Evolutionary conservation across 1,140 invertebrate genomes (phyloP).

Genomic region (Euglossa dilemma): DNA sequence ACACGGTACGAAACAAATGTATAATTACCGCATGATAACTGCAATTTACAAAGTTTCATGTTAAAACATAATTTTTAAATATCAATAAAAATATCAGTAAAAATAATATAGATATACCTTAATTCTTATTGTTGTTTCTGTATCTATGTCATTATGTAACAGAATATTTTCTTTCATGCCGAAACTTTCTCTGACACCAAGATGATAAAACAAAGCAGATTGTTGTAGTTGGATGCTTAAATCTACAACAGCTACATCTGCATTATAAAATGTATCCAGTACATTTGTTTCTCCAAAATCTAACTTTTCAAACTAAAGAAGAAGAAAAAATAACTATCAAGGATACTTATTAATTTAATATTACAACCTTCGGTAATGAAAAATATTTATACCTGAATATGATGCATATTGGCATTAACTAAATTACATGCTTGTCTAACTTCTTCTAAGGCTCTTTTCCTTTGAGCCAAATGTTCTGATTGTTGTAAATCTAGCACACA

Average conservation of each 20-base stretch:
- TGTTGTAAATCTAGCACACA: constrained; percentile 93
- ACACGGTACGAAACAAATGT: constrained; percentile 94
- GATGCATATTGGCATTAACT: constrained; percentile 91
- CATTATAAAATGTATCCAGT: constrained; percentile 95
- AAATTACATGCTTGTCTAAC: constrained; percentile 90
- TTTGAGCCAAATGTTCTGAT: constrained; percentile 86
- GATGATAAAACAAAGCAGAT: constrained; percentile 96
- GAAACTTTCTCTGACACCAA: constrained; percentile 98
- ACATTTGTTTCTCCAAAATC: constrained; percentile 94
- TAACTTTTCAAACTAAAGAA: constrained; percentile 90
- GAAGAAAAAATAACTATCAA: constrained; percentile 65
- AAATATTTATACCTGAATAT: constrained; percentile 87
- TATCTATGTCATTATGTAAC: constrained; percentile 94
- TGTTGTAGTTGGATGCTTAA: constrained; percentile 95
- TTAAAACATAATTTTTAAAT: constrained; percentile 11
- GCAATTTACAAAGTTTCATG: constrained; percentile 69
- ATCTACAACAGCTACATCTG: constrained; percentile 98
- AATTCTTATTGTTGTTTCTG: constrained; percentile 91
- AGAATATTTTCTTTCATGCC: constrained; percentile 99
- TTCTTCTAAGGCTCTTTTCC: constrained; percentile 92
- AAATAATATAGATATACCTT: constrained; percentile 84
- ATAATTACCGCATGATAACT: constrained; percentile 94
- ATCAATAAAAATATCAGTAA: constrained; percentile 19
- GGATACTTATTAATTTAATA: neutral
- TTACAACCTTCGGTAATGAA: neutral